Base-by-base conservation (phyloP, 2,888 invertebrate genomes). In the Lasioglossum villosulum region DNA sequence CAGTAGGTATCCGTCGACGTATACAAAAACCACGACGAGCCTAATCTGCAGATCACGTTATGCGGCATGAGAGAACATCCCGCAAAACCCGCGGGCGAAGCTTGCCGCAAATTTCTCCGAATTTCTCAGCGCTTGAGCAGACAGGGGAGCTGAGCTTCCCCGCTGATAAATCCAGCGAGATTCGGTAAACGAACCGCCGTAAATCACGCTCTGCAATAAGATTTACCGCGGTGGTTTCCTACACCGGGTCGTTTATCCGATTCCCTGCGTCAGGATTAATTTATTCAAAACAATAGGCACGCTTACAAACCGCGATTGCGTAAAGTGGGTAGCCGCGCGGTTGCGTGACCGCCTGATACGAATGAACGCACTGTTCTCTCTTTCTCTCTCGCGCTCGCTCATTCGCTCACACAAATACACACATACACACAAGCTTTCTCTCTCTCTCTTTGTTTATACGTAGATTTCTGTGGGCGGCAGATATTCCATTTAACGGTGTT, bases 111-210 rank as follows among this genome's bases (percentile, higher is more conserved):
- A n/a, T 70, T 70, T 37, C 68, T 39, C 27, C 39, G 37, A 73
- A 68, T 59, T 68, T 37, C 73, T n/a, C 37, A 23, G 10, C 8
- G 14, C 72, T n/a, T 4, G 27, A 63, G 30, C 56, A 74, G 63
- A 74, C 66, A 34, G 19, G 34, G 34, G 12, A 30, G 30, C 45
- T 19, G 45, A 45, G 59, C 59, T 56, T 56, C 3, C 30, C 39
- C 30, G 52, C 63, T 52, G 73, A 82, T 84, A 82, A 82, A 82
- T 77, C 74, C 66, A n/a, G 23, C 14, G 37, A 37, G 74, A 70
- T 63, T 37, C 45, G 30, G 39, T 39, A 68, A 73, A 73, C 37
- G 76, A 59, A 74, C 37, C n/a, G 34, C 42, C 78, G 52, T 78
- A 84, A 75, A 84, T 82, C 73, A 52, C n/a, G 5, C n/a, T 19